Evolutionary conservation across 2,888 invertebrate species (phyloP).

Genomic region (Heteromurus nitidus): DNA sequence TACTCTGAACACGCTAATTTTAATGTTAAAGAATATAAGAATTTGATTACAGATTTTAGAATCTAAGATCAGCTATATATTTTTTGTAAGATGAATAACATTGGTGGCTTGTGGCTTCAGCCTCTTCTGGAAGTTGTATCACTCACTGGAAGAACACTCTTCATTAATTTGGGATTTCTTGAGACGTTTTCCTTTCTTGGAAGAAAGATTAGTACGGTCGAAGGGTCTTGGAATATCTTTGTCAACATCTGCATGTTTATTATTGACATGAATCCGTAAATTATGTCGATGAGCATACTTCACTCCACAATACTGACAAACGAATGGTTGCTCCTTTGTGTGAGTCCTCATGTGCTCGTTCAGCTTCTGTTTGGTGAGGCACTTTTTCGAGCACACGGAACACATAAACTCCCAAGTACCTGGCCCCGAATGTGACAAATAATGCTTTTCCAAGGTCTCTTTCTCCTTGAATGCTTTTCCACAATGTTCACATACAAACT

Average conservation of each 20-base stretch:
- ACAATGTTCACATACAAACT: slow-evolving; percentile 7
- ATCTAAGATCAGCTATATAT: too few relatives aligned
- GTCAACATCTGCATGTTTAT: slow-evolving; percentile 7
- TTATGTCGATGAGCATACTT: slow-evolving; percentile 34
- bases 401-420: slow-evolving; percentile 26
- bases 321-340: slow-evolving; percentile 18
- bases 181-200: too few relatives aligned
- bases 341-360: slow-evolving; percentile 12
- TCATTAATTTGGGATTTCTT: too few relatives aligned
- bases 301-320: slow-evolving; percentile 22
- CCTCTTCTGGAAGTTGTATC: too few relatives aligned
- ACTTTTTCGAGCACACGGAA: not conserved
- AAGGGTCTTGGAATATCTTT: not conserved
- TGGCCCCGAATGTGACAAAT: slow-evolving; percentile 2
- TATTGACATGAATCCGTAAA: slow-evolving; percentile 19
- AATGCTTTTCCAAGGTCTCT: not conserved
- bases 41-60: too few relatives aligned
- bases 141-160: too few relatives aligned
- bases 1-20: too few relatives aligned
- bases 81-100: too few relatives aligned
- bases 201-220: too few relatives aligned
- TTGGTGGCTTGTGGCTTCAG: too few relatives aligned
- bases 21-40: too few relatives aligned
- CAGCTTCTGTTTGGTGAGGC: not conserved
- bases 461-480: not conserved